Conservation (phyloP, 2,797 vertebrate genomes). For the Limnodromus scolopaceus region DNA sequence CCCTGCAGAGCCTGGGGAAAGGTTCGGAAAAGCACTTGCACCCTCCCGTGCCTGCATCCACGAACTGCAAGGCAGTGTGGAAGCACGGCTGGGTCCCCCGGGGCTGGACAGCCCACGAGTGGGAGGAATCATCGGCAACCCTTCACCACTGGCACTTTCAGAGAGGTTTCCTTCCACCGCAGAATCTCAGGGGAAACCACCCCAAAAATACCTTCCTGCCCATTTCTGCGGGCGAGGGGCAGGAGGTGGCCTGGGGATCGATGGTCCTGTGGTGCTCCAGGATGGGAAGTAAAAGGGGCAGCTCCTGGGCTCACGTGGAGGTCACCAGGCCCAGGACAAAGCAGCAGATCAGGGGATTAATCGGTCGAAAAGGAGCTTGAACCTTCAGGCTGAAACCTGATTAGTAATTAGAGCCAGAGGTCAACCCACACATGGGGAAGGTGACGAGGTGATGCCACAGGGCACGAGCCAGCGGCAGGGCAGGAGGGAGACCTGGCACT, state of each 20-base stretch:
- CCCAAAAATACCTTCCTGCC: background rate
- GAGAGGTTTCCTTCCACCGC: background rate
- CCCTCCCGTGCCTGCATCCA: constrained; percentile 14
- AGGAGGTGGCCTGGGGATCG: background rate
- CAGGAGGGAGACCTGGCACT: background rate
- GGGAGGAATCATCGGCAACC: background rate
- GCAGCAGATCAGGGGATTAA: background rate
- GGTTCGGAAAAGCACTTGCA: constrained; percentile 18
- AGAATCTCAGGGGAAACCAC: background rate
- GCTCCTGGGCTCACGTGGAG: rapidly evolving
- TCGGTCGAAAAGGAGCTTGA: background rate
- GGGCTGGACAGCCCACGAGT: background rate
- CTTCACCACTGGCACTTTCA: rapidly evolving
- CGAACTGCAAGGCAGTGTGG: constrained; percentile 9
- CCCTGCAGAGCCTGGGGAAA: background rate
- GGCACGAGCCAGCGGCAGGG: rapidly evolving
- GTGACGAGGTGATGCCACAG: rapidly evolving
- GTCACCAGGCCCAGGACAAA: background rate
- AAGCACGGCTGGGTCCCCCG: background rate
- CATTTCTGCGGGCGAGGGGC: rapidly evolving
- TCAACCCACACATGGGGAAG: rapidly evolving
- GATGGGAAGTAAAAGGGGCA: background rate
- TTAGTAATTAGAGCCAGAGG: background rate
- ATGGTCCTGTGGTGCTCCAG: background rate
- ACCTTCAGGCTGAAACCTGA: background rate